phyloP scores from a whole-genome alignment of 2,888 invertebrate species.

The Mesodorylaimus sp. region DNA sequence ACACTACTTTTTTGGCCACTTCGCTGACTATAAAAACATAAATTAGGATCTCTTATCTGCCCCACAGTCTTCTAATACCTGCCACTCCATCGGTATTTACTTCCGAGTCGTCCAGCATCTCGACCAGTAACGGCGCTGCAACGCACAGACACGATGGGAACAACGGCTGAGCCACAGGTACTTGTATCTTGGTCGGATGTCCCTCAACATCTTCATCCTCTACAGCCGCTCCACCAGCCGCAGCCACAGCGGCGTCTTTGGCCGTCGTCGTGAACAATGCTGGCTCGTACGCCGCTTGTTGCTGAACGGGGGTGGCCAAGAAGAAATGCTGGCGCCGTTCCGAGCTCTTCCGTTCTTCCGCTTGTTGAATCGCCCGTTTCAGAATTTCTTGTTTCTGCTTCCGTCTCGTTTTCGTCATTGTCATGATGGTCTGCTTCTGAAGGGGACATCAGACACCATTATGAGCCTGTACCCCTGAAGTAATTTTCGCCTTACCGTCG shows the following conservation, averaged over 20 bases:
- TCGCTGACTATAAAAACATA: constrained; percentile 56
- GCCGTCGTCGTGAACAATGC: constrained; percentile 44
- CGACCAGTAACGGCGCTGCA: constrained; percentile 80
- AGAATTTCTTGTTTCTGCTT: constrained; percentile 98
- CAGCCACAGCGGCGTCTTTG: not conserved
- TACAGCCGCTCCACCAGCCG: constrained; percentile 7
- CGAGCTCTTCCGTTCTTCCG: constrained; percentile 56
- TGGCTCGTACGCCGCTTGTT: constrained; percentile 88
- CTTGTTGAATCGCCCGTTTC: constrained; percentile 75
- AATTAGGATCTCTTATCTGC: not conserved
- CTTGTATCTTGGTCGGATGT: constrained; percentile 37
- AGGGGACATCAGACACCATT: no score
- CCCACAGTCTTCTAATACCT: not conserved
- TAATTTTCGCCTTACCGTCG: constrained; percentile 25
- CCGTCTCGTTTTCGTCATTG: constrained; percentile 91
- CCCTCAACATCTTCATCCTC: constrained; percentile 17
- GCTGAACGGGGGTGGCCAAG: constrained; percentile 79
- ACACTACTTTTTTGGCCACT: constrained; percentile 87
- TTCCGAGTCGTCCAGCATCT: constrained; percentile 81
- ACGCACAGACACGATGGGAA: constrained; percentile 93
- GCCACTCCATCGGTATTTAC: constrained; percentile 69
- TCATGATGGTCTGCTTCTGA: constrained; percentile 45
- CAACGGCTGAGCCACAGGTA: constrained; percentile 75
- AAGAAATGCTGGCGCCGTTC: constrained; percentile 56
- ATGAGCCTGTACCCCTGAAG: no score